These are phyloP conservation scores for Phrynosoma blainvillii DNA, from an alignment of 2,113 vertebrate species.

Conservation along the genomic window DNA sequence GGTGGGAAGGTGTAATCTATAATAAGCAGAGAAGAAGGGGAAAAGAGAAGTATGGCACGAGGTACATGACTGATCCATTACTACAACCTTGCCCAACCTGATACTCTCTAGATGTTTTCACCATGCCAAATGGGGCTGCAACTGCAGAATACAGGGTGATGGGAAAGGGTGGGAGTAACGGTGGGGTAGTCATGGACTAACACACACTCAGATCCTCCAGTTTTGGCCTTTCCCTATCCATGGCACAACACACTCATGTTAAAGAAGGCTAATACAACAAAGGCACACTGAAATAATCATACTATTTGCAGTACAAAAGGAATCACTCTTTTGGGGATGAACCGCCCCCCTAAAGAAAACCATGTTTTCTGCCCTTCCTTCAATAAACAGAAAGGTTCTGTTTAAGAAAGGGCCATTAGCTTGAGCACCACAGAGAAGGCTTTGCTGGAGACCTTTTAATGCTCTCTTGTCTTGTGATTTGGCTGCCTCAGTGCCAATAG, in stretches of 20 bases:
- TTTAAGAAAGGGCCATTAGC: constrained; percentile 23
- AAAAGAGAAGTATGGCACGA: neutral
- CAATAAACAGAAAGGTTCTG: neutral
- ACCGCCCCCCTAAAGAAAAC: neutral
- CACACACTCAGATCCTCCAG: too few species aligned
- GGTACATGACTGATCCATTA: neutral
- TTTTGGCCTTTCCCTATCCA: too few species aligned
- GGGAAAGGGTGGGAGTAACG: too few species aligned
- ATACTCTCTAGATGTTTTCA: too few species aligned
- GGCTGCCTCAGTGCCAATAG: constrained; percentile 17
- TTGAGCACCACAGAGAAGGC: constrained; percentile 28
- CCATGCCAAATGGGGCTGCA: too few species aligned
- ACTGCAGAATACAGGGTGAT: too few species aligned
- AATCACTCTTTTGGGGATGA: constrained; percentile 15
- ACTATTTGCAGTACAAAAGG: neutral
- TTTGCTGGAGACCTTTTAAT: neutral
- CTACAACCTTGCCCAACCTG: too few species aligned
- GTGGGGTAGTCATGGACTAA: too few species aligned
- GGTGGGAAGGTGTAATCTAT: neutral
- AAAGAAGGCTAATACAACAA: constrained; percentile 13
- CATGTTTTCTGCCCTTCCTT: neutral
- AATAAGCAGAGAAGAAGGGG: neutral
- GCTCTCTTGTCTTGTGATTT: constrained; percentile 49
- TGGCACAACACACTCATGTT: too few species aligned
- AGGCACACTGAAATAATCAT: neutral